Evolutionary conservation across 2,888 invertebrate species (phyloP).

Genomic region (Drosophila tripunctata): DNA sequence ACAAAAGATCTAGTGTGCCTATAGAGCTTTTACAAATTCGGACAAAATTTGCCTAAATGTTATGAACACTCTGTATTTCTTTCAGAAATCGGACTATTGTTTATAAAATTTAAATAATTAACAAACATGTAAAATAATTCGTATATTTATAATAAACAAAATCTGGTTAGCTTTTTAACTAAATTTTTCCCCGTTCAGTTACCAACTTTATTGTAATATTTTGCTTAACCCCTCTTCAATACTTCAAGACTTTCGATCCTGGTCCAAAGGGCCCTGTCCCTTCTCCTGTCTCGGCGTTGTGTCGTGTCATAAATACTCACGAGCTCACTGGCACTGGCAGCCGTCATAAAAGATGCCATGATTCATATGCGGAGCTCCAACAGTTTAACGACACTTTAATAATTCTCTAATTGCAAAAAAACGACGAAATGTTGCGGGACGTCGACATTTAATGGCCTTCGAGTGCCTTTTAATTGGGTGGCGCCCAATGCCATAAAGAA

Average conservation of each 20-base stretch:
- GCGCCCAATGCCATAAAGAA: conserved; percentile 64
- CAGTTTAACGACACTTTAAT: conserved; percentile 78
- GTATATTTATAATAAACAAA: too few species aligned
- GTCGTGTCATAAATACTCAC: conserved; percentile 64
- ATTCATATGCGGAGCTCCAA: conserved; percentile 60
- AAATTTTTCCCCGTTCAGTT: too few species aligned
- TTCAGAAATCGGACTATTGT: too few species aligned
- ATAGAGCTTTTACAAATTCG: too few species aligned
- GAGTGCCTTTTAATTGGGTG: conserved; percentile 78
- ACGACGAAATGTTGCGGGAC: conserved; percentile 23
- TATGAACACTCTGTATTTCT: too few species aligned
- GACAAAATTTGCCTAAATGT: too few species aligned
- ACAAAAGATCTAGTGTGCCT: too few species aligned
- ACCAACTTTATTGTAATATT: conserved; percentile 1
- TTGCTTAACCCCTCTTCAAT: not conserved
- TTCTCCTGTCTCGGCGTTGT: conserved; percentile 25
- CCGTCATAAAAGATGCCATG: conserved; percentile 63
- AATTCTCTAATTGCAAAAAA: conserved; percentile 77
- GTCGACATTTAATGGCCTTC: conserved; percentile 65
- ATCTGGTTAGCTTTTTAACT: too few species aligned
- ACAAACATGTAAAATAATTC: too few species aligned
- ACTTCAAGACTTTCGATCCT: not conserved
- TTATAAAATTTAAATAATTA: too few species aligned
- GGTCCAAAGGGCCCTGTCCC: not conserved
- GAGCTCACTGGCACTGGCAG: conserved; percentile 41